These are phyloP conservation scores for Oscheius sp. DNA, from an alignment of 2,888 invertebrate species.

Conservation along the genomic window DNA sequence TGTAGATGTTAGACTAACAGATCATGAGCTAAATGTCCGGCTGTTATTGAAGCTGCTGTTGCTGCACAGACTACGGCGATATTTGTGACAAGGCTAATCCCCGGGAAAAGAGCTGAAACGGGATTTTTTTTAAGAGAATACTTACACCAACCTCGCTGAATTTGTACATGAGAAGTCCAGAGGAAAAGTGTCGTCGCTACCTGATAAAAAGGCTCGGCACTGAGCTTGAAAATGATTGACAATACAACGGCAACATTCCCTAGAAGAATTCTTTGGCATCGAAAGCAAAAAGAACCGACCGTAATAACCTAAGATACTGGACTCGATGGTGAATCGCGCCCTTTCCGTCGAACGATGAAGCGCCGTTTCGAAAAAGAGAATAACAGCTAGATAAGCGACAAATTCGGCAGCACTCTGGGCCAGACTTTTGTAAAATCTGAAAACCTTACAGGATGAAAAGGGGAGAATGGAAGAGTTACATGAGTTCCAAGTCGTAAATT, in stretches of 20 bases:
- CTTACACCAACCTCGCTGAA: slow-evolving; percentile 55
- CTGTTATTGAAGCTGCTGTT: background rate
- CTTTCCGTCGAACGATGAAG: slow-evolving; percentile 7
- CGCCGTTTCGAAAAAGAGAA: slow-evolving; percentile 37
- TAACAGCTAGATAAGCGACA: slow-evolving; percentile 38
- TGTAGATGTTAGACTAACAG: background rate
- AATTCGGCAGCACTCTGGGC: slow-evolving; percentile 44
- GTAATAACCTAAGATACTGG: slow-evolving; percentile 62
- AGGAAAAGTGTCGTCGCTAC: slow-evolving; percentile 69
- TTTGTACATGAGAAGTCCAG: slow-evolving; percentile 71
- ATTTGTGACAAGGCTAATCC: slow-evolving; percentile 32
- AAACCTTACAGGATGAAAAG: background rate
- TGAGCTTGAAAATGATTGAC: slow-evolving; percentile 67
- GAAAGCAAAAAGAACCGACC: slow-evolving; percentile 44
- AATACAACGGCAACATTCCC: slow-evolving; percentile 68
- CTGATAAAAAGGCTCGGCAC: slow-evolving; percentile 59
- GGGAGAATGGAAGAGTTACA: slow-evolving; percentile 31
- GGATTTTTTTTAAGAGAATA: background rate
- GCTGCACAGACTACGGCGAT: slow-evolving; percentile 34
- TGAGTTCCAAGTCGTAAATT: slow-evolving; percentile 74
- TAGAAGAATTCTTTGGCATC: slow-evolving; percentile 36
- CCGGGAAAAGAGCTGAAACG: slow-evolving; percentile 42
- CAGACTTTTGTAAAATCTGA: slow-evolving; percentile 53
- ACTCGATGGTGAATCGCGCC: slow-evolving; percentile 35
- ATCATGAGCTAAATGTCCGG: slow-evolving; percentile 3